Evolutionary conservation across 2,113 vertebrate genomes (phyloP).

Genomic region (Azemiops feae): DNA sequence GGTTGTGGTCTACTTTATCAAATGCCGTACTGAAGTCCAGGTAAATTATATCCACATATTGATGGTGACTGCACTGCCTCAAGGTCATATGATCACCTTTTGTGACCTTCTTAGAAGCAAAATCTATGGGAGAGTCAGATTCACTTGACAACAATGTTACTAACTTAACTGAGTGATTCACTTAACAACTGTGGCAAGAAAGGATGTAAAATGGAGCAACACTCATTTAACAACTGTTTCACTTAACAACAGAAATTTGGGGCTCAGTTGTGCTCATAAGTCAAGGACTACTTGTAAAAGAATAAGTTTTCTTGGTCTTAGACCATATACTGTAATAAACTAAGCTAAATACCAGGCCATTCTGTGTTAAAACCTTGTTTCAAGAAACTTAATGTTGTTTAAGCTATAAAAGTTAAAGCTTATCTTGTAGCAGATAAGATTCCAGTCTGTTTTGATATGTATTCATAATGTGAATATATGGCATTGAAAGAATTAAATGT

Average conservation of each 20-base stretch:
- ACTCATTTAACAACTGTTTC: neutral
- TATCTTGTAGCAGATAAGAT: neutral
- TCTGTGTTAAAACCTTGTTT: neutral
- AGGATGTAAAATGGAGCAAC: neutral
- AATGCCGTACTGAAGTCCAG: too few species aligned
- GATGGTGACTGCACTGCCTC: neutral
- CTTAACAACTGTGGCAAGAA: neutral
- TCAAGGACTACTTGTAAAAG: neutral
- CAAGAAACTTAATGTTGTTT: neutral
- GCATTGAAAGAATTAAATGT: neutral
- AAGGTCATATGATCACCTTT: neutral
- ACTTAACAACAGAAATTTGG: neutral
- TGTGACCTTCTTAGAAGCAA: neutral
- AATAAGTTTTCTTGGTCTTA: neutral
- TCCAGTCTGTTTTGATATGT: neutral
- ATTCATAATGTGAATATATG: neutral
- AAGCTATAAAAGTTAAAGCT: neutral
- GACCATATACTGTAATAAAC: neutral
- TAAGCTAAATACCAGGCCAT: neutral
- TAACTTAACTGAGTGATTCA: neutral
- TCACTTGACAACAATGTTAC: neutral
- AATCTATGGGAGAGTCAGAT: neutral
- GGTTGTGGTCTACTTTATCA: too few species aligned
- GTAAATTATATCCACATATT: neutral
- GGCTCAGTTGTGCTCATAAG: neutral